Evolutionary conservation across 2,113 vertebrate genomes (phyloP).

Genomic region (western clawed frog (Xenopus tropicalis)): DNA sequence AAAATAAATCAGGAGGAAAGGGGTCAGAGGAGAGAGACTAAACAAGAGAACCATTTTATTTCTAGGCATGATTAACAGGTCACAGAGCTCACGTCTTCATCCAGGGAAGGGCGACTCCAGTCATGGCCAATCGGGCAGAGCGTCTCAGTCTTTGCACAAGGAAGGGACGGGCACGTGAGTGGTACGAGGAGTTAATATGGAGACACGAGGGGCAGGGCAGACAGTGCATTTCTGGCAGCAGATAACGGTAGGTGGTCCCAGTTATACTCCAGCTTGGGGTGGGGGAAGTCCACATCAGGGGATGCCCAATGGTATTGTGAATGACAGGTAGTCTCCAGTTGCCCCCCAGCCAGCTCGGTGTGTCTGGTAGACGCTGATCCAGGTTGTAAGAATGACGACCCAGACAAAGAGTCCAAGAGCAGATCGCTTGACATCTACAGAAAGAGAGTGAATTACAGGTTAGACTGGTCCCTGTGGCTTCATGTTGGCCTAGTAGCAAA

Average conservation of each 20-base stretch:
- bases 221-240: background rate
- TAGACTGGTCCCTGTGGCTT: too few relatives aligned
- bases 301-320: constrained; percentile 84
- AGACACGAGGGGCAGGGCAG: background rate
- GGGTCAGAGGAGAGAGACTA: too few relatives aligned
- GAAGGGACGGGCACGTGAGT: background rate
- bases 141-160: background rate
- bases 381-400: constrained; percentile 79
- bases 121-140: too few relatives aligned
- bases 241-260: constrained; percentile 1
- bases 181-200: background rate
- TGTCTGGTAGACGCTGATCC: constrained; percentile 85
- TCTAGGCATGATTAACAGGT: too few relatives aligned
- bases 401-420: constrained; percentile 79
- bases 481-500: too few relatives aligned
- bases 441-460: constrained; percentile 1
- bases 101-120: too few relatives aligned
- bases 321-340: constrained; percentile 82
- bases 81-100: too few relatives aligned
- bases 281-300: constrained; percentile 50
- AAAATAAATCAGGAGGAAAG: too few relatives aligned
- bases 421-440: constrained; percentile 82
- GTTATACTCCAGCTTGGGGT: background rate
- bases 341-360: constrained; percentile 82
- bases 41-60: too few relatives aligned